Conservation (phyloP, 2,797 vertebrate species). For the Miichthys miiuy region DNA sequence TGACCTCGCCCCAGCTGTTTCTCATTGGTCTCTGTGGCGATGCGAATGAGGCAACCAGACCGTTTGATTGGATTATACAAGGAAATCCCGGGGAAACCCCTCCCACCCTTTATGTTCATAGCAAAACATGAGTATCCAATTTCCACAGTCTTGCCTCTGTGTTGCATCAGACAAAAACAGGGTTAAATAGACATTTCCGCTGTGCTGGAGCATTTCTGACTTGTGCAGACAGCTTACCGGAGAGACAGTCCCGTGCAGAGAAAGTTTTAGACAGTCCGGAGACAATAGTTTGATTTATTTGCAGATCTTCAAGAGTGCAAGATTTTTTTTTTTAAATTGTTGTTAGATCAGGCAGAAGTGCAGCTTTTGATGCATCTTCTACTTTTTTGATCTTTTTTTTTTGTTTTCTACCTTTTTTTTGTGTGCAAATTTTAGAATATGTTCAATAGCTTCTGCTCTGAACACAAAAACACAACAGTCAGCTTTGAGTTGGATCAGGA, state of each 20-base stretch:
- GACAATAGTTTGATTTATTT: slow-evolving; percentile 43
- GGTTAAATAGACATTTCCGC: slow-evolving; percentile 80
- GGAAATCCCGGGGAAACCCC: slow-evolving; percentile 75
- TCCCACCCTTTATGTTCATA: slow-evolving; percentile 76
- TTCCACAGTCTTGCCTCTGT: slow-evolving; percentile 81
- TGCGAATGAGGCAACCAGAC: slow-evolving; percentile 26
- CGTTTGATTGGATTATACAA: slow-evolving; percentile 75
- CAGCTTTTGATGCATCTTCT: slow-evolving; percentile 72
- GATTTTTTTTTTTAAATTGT: slow-evolving; percentile 39
- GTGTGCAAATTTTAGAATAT: slow-evolving; percentile 78
- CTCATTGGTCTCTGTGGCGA: slow-evolving; percentile 68
- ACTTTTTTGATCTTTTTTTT: slow-evolving; percentile 56
- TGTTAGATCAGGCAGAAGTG: slow-evolving; percentile 25
- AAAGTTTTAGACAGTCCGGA: slow-evolving; percentile 20
- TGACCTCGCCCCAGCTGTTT: slow-evolving; percentile 64
- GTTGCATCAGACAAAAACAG: slow-evolving; percentile 86
- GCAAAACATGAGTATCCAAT: slow-evolving; percentile 78
- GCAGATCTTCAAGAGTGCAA: slow-evolving; percentile 30
- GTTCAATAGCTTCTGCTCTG: slow-evolving; percentile 79
- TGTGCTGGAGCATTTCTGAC: slow-evolving; percentile 63
- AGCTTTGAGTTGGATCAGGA: slow-evolving; percentile 74
- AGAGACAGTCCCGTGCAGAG: slow-evolving; percentile 37
- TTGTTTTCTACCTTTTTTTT: slow-evolving; percentile 13
- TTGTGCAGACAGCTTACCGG: slow-evolving; percentile 45
- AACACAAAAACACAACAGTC: slow-evolving; percentile 69